Percentiles rank a stretch among this genome's conserved stretches.
phyloP scores from a whole-genome alignment of 2,888 invertebrate genomes.

The Quadroppia sp. region DNA sequence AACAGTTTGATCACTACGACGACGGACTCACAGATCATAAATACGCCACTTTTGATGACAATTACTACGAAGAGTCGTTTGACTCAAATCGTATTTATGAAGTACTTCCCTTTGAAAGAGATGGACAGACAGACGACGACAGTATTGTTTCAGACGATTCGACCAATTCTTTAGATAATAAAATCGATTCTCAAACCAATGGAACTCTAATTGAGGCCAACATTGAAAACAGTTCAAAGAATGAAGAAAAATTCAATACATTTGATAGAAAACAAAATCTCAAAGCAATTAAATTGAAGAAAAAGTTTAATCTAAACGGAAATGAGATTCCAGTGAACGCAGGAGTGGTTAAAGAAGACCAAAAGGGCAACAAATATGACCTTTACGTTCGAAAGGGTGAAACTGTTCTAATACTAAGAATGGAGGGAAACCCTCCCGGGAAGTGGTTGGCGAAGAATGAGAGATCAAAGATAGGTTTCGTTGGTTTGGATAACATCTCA shows the following conservation, averaged over 20 bases:
- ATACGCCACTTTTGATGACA: slow-evolving; percentile 2
- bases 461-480: slow-evolving; percentile 48
- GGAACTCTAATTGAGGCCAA: too few species aligned
- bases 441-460: slow-evolving; percentile 48
- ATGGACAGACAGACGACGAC: background rate
- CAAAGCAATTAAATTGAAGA: slow-evolving; percentile 38
- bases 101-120: slow-evolving; percentile 12
- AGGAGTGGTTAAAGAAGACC: slow-evolving; percentile 46
- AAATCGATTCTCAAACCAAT: too few species aligned
- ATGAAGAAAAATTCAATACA: background rate
- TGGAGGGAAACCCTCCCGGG: slow-evolving; percentile 47
- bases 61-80: slow-evolving; percentile 34
- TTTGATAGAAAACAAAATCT: slow-evolving; percentile 36
- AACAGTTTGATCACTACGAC: slow-evolving; percentile 27
- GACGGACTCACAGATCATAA: slow-evolving; percentile 25
- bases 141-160: background rate
- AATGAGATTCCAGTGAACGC: slow-evolving; percentile 47
- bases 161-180: background rate
- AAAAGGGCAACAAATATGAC: slow-evolving; percentile 42
- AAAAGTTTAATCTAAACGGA: slow-evolving; percentile 44
- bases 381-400: slow-evolving; percentile 46
- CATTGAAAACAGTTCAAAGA: background rate
- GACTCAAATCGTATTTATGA: slow-evolving; percentile 34
- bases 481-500: slow-evolving; percentile 48
- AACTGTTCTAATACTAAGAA: slow-evolving; percentile 46